Evolutionary conservation across 2,113 vertebrate species (phyloP).

Genomic region (Suricata suricatta): DNA sequence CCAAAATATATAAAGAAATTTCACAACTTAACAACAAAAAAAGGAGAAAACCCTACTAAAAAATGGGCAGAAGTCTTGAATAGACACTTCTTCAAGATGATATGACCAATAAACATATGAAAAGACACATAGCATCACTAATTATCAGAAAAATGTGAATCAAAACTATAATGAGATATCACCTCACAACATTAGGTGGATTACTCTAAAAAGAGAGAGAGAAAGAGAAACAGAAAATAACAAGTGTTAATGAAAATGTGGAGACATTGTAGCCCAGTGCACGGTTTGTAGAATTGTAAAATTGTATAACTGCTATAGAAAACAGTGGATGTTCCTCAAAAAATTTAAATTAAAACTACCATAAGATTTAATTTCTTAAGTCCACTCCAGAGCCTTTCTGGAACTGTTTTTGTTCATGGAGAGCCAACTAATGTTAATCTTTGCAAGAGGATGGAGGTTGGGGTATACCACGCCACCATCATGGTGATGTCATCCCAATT

Average conservation of each 20-base stretch:
- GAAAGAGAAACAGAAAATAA: neutral
- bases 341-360: neutral
- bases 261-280: neutral
- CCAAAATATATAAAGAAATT: neutral
- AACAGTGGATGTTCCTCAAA: neutral
- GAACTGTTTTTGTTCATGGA: neutral
- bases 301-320: neutral
- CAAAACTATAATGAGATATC: neutral
- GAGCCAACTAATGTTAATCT: neutral
- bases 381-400: neutral
- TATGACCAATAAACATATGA: neutral
- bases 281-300: neutral
- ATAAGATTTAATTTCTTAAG: neutral
- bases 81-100: neutral
- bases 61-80: neutral
- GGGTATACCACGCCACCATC: neutral
- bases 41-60: neutral
- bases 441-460: neutral
- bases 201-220: neutral
- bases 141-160: neutral
- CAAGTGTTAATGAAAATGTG: neutral
- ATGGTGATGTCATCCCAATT: neutral
- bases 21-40: neutral
- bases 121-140: neutral
- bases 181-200: neutral